A percentile compares a stretch with the other conserved stretches of the same genome.
Conservation (phyloP, 2,113 vertebrate genomes). For the Leucopsar rothschildi region DNA sequence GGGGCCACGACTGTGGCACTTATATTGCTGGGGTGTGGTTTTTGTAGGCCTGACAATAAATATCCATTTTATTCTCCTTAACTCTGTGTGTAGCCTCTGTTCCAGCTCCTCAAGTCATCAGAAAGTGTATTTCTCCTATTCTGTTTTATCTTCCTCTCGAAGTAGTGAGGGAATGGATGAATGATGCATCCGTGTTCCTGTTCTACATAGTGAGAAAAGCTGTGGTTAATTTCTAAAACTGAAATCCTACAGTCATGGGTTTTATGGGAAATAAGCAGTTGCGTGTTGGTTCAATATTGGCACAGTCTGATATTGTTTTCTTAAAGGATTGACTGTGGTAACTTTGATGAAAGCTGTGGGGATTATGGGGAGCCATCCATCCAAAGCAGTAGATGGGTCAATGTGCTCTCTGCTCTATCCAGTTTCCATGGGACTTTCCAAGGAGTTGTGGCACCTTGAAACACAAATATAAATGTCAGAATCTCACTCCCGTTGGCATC, state of each 20-base stretch:
- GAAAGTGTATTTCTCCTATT: background rate
- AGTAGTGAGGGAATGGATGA: rapidly evolving
- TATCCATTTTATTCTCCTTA: no score
- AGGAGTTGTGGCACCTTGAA: background rate
- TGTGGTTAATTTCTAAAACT: background rate
- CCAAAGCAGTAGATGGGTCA: background rate
- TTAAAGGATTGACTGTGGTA: background rate
- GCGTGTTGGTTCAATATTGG: background rate
- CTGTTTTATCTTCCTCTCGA: background rate
- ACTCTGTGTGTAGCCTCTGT: no score
- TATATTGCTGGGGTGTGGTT: no score
- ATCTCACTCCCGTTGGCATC: background rate
- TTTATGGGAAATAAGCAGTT: background rate
- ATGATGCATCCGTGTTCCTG: background rate
- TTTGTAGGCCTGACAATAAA: no score
- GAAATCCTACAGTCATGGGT: background rate
- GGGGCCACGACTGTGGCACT: no score
- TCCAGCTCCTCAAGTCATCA: no score
- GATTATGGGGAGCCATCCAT: background rate
- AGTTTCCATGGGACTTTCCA: background rate
- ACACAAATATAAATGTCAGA: background rate
- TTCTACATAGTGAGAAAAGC: background rate
- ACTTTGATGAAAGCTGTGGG: background rate
- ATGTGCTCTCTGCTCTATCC: background rate
- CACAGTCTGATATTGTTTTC: background rate